phyloP scores from a whole-genome alignment of 2,888 invertebrate genomes.

The Synergus japonicus region DNA sequence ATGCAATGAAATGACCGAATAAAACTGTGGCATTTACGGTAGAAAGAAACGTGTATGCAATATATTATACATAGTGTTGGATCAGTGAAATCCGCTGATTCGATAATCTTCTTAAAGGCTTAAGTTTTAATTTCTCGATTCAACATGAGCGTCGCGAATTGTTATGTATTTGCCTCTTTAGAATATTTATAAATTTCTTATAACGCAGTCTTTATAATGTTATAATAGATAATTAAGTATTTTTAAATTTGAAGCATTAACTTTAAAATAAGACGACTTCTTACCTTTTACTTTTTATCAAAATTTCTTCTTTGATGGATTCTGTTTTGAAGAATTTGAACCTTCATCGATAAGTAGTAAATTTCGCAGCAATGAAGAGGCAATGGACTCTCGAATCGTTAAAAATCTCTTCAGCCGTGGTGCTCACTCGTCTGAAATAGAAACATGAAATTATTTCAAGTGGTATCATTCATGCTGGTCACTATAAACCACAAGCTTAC shows the following conservation, averaged over 20 bases:
- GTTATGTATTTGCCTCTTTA: background rate
- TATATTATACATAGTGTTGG: slow-evolving; percentile 56
- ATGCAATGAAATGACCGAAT: slow-evolving; percentile 48
- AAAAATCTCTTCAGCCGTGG: background rate
- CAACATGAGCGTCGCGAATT: background rate
- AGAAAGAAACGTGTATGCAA: slow-evolving; percentile 50
- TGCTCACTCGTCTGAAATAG: background rate
- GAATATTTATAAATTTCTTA: too few relatives aligned
- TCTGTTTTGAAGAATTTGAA: background rate
- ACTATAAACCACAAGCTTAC: too few relatives aligned
- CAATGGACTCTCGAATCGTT: background rate
- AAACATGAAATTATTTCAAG: slow-evolving; percentile 2
- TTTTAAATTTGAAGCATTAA: too few relatives aligned
- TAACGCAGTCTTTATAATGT: too few relatives aligned
- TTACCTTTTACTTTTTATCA: background rate
- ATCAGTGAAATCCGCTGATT: slow-evolving; percentile 53
- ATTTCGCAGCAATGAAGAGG: background rate
- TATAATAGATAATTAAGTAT: too few relatives aligned
- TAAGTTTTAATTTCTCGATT: slow-evolving; percentile 35
- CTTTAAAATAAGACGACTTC: background rate
- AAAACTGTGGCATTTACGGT: slow-evolving; percentile 52
- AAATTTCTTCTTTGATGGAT: background rate
- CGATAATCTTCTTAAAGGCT: slow-evolving; percentile 61
- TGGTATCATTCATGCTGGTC: background rate
- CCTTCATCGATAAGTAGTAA: background rate